Base-by-base conservation (phyloP, 2,113 vertebrate genomes). In the Struthio camelus region DNA sequence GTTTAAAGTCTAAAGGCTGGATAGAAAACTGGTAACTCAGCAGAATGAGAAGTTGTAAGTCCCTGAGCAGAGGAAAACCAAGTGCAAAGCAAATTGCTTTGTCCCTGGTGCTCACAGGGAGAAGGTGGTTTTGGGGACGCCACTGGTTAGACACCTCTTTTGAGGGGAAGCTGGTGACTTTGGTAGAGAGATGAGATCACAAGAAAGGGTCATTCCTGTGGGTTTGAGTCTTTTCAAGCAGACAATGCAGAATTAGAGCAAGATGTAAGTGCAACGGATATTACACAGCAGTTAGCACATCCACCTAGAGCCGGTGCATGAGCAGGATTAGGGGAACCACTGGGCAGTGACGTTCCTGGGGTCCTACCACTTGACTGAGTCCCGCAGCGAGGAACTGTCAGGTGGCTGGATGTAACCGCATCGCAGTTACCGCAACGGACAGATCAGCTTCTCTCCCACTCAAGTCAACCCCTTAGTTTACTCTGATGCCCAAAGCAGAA, bases 301-400 rank as follows among this genome's bases (percentile, higher is more conserved):
- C 34, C 54, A 66, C 34, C 32, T 56, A 2, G 79, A 1, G 3
- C 8, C 42, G 70, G 34, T 53, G 18, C 66, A 50, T 51, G 22
- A 5, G 42, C 2, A 9, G 85, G 15, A 10, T 13, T 12, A 15
- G 44, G 5, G 1, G 54, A 42, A 38, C 34, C 3, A 0, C 50
- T 15, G 10, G 30, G 30, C 22, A 19, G 17, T 11, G 46, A 48
- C 46, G 9, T 16, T 18, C 46, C 46, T 19, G 46, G 6, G 19
- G 46, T 13, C 23, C 23, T 5, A 2, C 10, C 40, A 18, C 72
- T 28, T 18, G 14, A 6, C 32, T 4, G 5, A 0, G 1, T 22
- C 70, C 62, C 42, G 32, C 34, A 24, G 54, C 1, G 5, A 70
- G 1, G 48, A 64, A 40, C 36, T 22, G 30, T 18, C 61, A 6